These are phyloP conservation scores for Escarpia spicata DNA, from an alignment of 2,888 invertebrate species.

Conservation along the genomic window DNA sequence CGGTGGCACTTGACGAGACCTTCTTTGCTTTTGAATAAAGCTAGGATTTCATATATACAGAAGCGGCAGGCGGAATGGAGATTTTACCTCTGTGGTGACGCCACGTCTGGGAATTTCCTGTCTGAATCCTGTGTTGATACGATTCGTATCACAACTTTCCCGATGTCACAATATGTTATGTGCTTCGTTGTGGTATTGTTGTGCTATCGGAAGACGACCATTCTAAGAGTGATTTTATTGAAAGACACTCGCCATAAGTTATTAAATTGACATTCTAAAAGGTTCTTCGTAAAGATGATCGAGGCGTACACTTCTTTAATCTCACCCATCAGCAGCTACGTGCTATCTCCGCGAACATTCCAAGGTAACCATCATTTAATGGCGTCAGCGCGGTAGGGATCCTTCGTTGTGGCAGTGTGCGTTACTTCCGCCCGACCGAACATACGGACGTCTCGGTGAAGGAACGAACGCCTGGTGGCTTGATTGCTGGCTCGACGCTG, in stretches of 20 bases:
- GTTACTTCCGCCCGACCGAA: background rate
- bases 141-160: no score
- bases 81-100: no score
- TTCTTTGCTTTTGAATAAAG: background rate
- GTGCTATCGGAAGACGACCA: background rate
- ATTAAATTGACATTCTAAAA: background rate
- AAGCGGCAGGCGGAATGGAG: no score
- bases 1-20: background rate
- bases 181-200: no score
- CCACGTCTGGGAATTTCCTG: no score
- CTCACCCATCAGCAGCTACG: background rate
- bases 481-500: background rate
- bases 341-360: background rate
- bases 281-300: background rate
- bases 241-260: background rate
- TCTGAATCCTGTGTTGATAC: no score
- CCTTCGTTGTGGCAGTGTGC: background rate
- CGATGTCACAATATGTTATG: no score
- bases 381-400: background rate
- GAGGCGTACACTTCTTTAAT: background rate
- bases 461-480: background rate
- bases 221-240: background rate
- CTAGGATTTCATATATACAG: no score
- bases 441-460: background rate
- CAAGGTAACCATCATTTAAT: background rate